Conservation (phyloP, 1,140 invertebrate genomes). For the Elysia chlorotica region DNA sequence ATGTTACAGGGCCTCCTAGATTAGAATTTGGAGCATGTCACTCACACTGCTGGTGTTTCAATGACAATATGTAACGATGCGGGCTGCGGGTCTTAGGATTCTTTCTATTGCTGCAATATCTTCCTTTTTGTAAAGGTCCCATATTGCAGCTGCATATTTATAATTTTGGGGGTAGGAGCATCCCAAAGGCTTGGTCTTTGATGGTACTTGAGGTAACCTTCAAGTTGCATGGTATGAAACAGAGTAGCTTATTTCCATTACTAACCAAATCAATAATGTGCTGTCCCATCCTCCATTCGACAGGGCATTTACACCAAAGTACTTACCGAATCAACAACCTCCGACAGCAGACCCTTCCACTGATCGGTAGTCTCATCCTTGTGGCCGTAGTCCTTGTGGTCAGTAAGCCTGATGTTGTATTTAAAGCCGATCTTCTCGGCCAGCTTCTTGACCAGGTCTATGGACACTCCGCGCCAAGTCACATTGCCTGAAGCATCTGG, state of each 20-base stretch:
- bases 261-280: not conserved
- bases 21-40: too few species aligned
- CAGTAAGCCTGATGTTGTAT: slow-evolving; percentile 8
- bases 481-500: not conserved
- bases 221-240: too few species aligned
- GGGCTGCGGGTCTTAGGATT: too few species aligned
- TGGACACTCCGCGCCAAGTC: slow-evolving; percentile 1
- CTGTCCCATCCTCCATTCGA: not conserved
- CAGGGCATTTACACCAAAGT: not conserved
- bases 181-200: too few species aligned
- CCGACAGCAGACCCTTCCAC: slow-evolving; percentile 14
- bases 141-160: too few species aligned
- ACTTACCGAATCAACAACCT: not conserved
- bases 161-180: too few species aligned
- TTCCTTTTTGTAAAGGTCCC: too few species aligned
- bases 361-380: not conserved
- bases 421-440: slow-evolving; percentile 1
- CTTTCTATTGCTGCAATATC: too few species aligned
- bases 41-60: too few species aligned
- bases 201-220: too few species aligned
- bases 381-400: slow-evolving; percentile 6
- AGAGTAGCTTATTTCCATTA: not conserved
- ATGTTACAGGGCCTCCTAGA: too few species aligned
- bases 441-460: slow-evolving; percentile 2
- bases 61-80: too few species aligned